Base-by-base conservation (phyloP, 1,140 invertebrate genomes). In the Oryzaephilus surinamensis region DNA sequence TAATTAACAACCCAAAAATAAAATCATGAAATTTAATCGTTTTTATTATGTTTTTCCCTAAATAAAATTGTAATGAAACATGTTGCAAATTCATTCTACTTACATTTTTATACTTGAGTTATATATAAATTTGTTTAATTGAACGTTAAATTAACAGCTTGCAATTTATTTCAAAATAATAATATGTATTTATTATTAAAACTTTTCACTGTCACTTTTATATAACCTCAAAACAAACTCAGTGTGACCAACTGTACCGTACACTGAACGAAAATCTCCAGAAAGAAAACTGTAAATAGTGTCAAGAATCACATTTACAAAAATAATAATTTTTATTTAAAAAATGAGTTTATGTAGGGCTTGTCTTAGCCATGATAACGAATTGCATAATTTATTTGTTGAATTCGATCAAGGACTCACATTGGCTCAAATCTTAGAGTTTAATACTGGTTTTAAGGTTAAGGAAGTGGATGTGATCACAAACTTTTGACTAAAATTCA, bases 361-460 rank as follows among this genome's bases (percentile, higher is more conserved):
- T 12, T 38, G 36, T 31, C 16, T 38, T n/a, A 13, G 18, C 5
- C 27, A 12, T 15, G 36, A 38, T 19, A 19, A 30, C 15, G 17
- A 38, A 31, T 31, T 38, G 17, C 26, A 38, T 13, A 19, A 31
- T 19, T 19, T 38, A 13, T 30, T 29, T 13, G 24, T 20, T 20
- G 36, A 30, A 11, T 38, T 38, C 24, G 36, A 38, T 20, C 36
- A 38, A 30, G 27, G 36, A 0, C 15, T 38, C 0, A 31, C 36
- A 7, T 13, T 38, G 6, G 12, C 14, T 6, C 27, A 38, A 11
- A 38, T 38, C 21, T 31, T 38, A 10, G 7, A 14, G 18, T 21
- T 15, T 38, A 38, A 26, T 11, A 38, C 36, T 1, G 21, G 19
- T 31, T 38, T 38, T 11, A 12, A 38, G 36, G 36, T 38, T 30